Percentiles rank a stretch among this genome's conserved stretches.
These are phyloP conservation scores for Sebastes dallii DNA, from an alignment of 2,797 vertebrate species.

Conservation along the genomic window DNA sequence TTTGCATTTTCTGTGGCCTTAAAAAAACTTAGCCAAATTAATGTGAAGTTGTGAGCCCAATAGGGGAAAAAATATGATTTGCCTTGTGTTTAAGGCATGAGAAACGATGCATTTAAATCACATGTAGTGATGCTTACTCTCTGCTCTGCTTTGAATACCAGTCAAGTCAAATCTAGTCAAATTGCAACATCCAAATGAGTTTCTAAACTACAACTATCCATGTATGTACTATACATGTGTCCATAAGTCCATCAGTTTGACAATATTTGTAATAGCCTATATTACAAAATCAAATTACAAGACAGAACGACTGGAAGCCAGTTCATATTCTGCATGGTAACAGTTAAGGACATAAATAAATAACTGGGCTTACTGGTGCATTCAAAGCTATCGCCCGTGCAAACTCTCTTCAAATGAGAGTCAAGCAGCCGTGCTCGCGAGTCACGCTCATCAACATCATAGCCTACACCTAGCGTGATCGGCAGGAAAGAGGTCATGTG, in stretches of 20 bases:
- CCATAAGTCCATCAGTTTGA: background rate
- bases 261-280: background rate
- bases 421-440: no score
- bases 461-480: background rate
- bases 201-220: conserved; percentile 15
- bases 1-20: background rate
- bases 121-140: background rate
- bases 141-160: conserved; percentile 52
- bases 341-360: no score
- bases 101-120: background rate
- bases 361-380: background rate
- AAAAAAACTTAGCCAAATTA: background rate
- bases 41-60: background rate
- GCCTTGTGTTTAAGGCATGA: background rate
- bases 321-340: no score
- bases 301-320: no score
- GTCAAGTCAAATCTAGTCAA: conserved; percentile 63
- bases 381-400: no score
- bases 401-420: no score
- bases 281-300: no score
- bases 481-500: no score
- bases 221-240: no score
- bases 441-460: background rate
- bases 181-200: conserved; percentile 29
- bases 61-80: background rate